phyloP scores from a whole-genome alignment of 2,113 vertebrate genomes.

The Girardinichthys multiradiatus region DNA sequence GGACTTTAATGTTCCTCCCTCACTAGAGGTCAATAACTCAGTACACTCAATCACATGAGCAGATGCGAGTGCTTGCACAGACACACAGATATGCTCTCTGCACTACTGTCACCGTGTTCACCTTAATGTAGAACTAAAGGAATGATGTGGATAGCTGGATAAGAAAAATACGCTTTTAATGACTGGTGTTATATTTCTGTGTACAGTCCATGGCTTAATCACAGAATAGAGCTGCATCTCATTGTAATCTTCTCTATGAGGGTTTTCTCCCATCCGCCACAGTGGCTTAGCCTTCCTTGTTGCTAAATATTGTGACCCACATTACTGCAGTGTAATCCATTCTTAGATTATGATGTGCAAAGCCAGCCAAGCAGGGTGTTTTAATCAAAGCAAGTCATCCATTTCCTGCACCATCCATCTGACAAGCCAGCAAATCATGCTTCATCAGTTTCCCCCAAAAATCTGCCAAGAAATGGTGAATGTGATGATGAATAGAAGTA shows the following conservation, averaged over 20 bases:
- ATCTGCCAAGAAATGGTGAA: slow-evolving; percentile 46
- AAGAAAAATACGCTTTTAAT: slow-evolving; percentile 55
- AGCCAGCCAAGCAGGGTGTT: slow-evolving; percentile 66
- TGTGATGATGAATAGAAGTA: slow-evolving; percentile 29
- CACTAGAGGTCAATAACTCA: slow-evolving; percentile 70
- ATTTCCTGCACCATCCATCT: slow-evolving; percentile 67
- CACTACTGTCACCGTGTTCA: slow-evolving; percentile 25
- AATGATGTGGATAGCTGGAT: slow-evolving; percentile 32
- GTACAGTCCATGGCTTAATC: slow-evolving; percentile 48
- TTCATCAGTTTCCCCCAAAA: slow-evolving; percentile 48
- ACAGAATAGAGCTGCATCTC: slow-evolving; percentile 16
- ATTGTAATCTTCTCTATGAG: slow-evolving; percentile 24
- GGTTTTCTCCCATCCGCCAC: slow-evolving; percentile 22
- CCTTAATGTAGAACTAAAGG: slow-evolving; percentile 31
- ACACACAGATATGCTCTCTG: slow-evolving; percentile 15
- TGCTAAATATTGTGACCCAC: slow-evolving; percentile 75
- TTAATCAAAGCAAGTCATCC: slow-evolving; percentile 79
- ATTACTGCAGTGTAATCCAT: slow-evolving; percentile 74
- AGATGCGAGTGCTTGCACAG: slow-evolving; percentile 1
- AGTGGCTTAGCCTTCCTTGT: slow-evolving; percentile 45
- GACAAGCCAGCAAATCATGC: slow-evolving; percentile 63
- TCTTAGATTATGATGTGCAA: slow-evolving; percentile 75
- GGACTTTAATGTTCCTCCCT: slow-evolving; percentile 70
- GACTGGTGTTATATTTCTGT: slow-evolving; percentile 30
- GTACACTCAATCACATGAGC: slow-evolving; percentile 58